phyloP scores from a whole-genome alignment of 2,113 vertebrate species.

The Siphamia tubifer region DNA sequence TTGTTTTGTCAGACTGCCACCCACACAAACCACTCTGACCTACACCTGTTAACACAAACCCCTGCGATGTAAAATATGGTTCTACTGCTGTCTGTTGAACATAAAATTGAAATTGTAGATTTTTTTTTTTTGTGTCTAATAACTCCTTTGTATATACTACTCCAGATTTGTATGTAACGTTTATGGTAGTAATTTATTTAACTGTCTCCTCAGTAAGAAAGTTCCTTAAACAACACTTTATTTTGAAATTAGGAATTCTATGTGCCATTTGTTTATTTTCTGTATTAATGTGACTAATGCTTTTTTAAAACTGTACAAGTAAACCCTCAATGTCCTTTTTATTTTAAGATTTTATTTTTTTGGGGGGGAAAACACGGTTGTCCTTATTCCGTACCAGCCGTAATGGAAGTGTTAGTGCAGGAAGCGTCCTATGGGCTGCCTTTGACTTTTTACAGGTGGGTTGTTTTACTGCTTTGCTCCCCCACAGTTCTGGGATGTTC shows the following conservation, averaged over 20 bases:
- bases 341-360: conserved; percentile 30
- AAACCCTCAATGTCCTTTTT: conserved; percentile 59
- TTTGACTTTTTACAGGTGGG: conserved; percentile 12
- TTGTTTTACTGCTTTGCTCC: conserved; percentile 15
- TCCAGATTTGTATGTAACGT: conserved; percentile 84
- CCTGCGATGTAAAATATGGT: conserved; percentile 71
- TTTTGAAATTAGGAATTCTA: conserved; percentile 80
- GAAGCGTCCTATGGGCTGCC: neutral
- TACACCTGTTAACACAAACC: conserved; percentile 24
- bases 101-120: conserved; percentile 75
- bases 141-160: conserved; percentile 83
- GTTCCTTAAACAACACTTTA: conserved; percentile 75
- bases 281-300: conserved; percentile 82
- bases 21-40: conserved; percentile 33
- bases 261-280: conserved; percentile 83
- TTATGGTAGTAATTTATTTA: conserved; percentile 87
- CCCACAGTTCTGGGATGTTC: neutral
- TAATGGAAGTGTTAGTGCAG: conserved; percentile 20
- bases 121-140: conserved; percentile 72
- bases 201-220: conserved; percentile 77
- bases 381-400: conserved; percentile 14
- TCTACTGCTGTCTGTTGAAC: conserved; percentile 72
- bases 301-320: conserved; percentile 56
- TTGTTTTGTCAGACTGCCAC: neutral
- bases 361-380: too few relatives aligned